Evolutionary conservation across 2,797 vertebrate genomes (phyloP).

Genomic region (Hemitrygon akajei): DNA sequence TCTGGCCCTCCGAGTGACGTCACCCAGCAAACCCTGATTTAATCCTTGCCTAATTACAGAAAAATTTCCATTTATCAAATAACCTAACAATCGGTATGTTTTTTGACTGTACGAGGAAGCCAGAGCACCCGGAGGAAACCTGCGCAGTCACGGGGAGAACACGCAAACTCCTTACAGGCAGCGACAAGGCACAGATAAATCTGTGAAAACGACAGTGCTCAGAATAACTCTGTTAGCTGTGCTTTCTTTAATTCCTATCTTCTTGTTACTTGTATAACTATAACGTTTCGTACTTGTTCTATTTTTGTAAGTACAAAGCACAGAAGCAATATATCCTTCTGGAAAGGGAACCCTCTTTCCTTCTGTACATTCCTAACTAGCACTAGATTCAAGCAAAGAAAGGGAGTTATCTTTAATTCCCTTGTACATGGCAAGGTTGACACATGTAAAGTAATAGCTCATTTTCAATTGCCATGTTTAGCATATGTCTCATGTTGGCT

Average conservation of each 20-base stretch:
- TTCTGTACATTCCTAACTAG: conserved; percentile 60
- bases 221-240: background rate
- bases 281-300: background rate
- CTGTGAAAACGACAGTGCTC: background rate
- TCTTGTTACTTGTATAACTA: background rate
- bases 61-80: too few relatives aligned
- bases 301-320: background rate
- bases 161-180: too few relatives aligned
- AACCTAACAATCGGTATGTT: too few relatives aligned
- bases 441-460: conserved; percentile 77
- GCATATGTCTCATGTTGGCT: conserved; percentile 78
- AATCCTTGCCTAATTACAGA: too few relatives aligned
- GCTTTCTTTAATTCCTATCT: background rate
- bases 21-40: too few relatives aligned
- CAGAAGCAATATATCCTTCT: conserved; percentile 41
- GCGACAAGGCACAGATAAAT: background rate
- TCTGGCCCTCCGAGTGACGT: too few relatives aligned
- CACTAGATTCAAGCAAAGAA: conserved; percentile 56
- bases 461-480: conserved; percentile 74
- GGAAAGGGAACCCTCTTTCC: conserved; percentile 58
- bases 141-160: too few relatives aligned
- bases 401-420: conserved; percentile 64
- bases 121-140: too few relatives aligned
- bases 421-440: conserved; percentile 67
- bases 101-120: too few relatives aligned